Percentiles rank a stretch among this genome's conserved stretches.
phyloP scores from a whole-genome alignment of 2,113 vertebrate genomes.

The Chelonoidis abingdonii region DNA sequence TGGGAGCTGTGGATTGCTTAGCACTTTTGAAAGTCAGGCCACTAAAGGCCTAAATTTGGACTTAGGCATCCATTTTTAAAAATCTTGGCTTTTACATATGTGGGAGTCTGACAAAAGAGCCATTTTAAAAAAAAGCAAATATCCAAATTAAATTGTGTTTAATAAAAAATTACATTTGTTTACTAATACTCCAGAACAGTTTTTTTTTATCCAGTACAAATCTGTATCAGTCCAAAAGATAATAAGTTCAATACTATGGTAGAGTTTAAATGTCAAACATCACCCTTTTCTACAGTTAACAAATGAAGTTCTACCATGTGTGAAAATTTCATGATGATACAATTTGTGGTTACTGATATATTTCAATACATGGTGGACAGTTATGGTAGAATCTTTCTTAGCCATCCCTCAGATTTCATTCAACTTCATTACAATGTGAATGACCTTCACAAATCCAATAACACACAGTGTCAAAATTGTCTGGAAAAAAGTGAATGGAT shows the following conservation, averaged over 20 bases:
- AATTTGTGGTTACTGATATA: constrained; percentile 27
- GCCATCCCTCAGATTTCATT: constrained; percentile 24
- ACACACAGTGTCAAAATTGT: background rate
- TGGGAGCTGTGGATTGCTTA: rapidly evolving
- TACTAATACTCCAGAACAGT: background rate
- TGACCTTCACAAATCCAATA: constrained; percentile 21
- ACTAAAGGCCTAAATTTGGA: background rate
- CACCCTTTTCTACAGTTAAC: constrained; percentile 24
- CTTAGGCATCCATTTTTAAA: background rate
- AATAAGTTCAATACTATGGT: constrained; percentile 32
- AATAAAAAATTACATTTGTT: constrained; percentile 8
- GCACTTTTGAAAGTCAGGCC: background rate
- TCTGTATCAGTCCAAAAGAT: background rate
- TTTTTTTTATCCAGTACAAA: background rate
- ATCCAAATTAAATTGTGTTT: background rate
- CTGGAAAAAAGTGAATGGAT: background rate
- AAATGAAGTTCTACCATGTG: constrained; percentile 38
- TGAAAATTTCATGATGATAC: constrained; percentile 51
- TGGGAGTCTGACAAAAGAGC: background rate
- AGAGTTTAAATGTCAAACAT: constrained; percentile 43
- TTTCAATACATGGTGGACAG: constrained; percentile 11
- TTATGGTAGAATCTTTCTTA: constrained; percentile 7
- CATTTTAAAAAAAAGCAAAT: background rate
- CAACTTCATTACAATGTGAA: constrained; percentile 8
- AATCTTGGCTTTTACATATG: background rate